Conservation (phyloP, 2,113 vertebrate genomes). For the Petaurus breviceps region DNA sequence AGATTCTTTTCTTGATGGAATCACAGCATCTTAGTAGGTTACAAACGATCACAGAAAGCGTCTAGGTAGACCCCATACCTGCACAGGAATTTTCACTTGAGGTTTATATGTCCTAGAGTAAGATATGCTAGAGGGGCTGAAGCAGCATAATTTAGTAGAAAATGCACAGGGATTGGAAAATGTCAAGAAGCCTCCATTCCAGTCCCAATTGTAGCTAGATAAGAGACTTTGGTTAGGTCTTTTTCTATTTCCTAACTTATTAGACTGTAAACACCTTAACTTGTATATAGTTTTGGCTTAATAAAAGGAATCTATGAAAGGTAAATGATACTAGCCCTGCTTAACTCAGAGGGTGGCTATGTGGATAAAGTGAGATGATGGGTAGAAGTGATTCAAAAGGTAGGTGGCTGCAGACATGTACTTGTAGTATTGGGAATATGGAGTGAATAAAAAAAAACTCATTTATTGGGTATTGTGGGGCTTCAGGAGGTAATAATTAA, state of each 20-base stretch:
- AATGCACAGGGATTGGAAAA: neutral
- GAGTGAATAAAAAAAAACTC: neutral
- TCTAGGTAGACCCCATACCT: neutral
- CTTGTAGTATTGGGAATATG: neutral
- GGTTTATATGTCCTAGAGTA: neutral
- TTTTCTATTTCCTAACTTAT: slow-evolving; percentile 14
- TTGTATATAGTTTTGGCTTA: neutral
- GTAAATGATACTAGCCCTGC: neutral
- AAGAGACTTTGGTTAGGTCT: neutral
- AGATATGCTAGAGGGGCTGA: neutral
- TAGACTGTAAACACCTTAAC: neutral
- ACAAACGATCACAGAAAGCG: neutral
- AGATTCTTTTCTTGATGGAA: slow-evolving; percentile 16
- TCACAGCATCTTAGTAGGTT: neutral
- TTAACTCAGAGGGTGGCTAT: neutral
- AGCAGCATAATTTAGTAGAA: neutral
- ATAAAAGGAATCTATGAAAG: neutral
- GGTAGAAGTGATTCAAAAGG: neutral
- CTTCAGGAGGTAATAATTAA: neutral
- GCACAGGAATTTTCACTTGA: neutral
- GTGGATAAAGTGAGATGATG: neutral
- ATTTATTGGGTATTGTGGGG: neutral
- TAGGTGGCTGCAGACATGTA: neutral
- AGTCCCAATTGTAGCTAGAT: neutral
- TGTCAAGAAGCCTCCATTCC: slow-evolving; percentile 3